Conservation (phyloP, 2,888 invertebrate genomes). For the Hesperia comma region DNA sequence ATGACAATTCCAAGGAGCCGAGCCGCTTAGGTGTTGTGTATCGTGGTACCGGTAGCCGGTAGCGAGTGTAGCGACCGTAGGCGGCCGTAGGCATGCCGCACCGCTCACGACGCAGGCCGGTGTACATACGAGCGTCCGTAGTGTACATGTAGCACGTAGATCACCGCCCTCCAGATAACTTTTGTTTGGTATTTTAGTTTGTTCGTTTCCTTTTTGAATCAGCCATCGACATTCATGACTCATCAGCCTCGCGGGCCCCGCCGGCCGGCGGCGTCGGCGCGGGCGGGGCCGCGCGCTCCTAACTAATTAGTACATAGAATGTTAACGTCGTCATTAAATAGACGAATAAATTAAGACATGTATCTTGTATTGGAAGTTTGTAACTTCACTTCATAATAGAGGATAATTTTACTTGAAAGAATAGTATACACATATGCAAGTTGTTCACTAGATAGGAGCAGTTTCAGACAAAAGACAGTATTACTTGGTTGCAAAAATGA, state of each 20-base stretch:
- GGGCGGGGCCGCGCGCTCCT: neutral
- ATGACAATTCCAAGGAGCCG: constrained; percentile 33
- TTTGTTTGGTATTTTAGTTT: constrained; percentile 44
- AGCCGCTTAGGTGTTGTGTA: constrained; percentile 24
- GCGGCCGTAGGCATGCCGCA: constrained; percentile 26
- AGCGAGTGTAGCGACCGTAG: constrained; percentile 27
- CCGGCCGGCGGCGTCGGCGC: neutral
- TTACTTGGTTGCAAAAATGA: neutral
- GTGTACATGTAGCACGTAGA: constrained; percentile 39
- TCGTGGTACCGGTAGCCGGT: constrained; percentile 21
- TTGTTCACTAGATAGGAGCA: constrained; percentile 1
- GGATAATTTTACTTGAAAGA: neutral
- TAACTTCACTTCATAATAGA: neutral
- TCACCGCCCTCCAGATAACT: constrained; percentile 38
- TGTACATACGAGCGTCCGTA: constrained; percentile 24
- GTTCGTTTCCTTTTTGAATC: constrained; percentile 30
- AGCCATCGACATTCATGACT: constrained; percentile 37
- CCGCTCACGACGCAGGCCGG: constrained; percentile 43
- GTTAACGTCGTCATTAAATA: constrained; percentile 1
- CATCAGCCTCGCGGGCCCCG: constrained; percentile 31
- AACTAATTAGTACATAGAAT: neutral
- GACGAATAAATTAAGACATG: neutral
- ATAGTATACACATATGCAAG: neutral
- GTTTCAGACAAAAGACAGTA: neutral
- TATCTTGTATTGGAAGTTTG: neutral